A percentile compares a stretch with the other conserved stretches of the same genome.
phyloP scores from a whole-genome alignment of 2,888 invertebrate genomes.

The Philereme transversata region DNA sequence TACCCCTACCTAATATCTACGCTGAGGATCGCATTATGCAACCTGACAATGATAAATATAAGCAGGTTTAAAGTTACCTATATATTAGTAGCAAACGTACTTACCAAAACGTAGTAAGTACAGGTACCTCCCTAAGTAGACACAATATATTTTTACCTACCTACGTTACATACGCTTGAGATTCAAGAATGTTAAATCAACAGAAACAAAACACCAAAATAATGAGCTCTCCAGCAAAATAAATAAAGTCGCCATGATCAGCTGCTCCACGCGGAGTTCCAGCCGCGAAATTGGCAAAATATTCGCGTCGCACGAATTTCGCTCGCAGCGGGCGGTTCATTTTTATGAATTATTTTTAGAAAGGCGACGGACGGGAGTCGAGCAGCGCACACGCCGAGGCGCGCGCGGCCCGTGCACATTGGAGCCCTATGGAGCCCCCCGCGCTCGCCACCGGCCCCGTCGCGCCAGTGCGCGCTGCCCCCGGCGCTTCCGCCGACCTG shows the following conservation, averaged over 20 bases:
- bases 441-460: conserved; percentile 59
- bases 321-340: conserved; percentile 68
- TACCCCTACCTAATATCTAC: too few relatives aligned
- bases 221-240: conserved; percentile 29
- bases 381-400: conserved; percentile 70
- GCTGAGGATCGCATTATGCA: too few relatives aligned
- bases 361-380: conserved; percentile 72
- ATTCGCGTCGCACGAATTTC: conserved; percentile 71
- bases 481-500: conserved; percentile 62
- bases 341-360: conserved; percentile 82
- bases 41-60: too few relatives aligned
- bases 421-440: conserved; percentile 78
- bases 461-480: conserved; percentile 61
- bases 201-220: conserved; percentile 19
- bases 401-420: conserved; percentile 77
- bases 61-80: too few relatives aligned
- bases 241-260: conserved; percentile 41
- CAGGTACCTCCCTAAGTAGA: too few relatives aligned
- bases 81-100: too few relatives aligned
- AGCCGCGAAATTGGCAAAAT: conserved; percentile 68
- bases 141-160: too few relatives aligned
- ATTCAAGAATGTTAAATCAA: background rate
- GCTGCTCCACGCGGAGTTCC: conserved; percentile 45
- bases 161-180: too few relatives aligned
- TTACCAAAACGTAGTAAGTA: too few relatives aligned